A percentile compares a stretch with the other conserved stretches of the same genome.
Conservation (phyloP, 2,797 vertebrate genomes). For the Vultur gryphus region DNA sequence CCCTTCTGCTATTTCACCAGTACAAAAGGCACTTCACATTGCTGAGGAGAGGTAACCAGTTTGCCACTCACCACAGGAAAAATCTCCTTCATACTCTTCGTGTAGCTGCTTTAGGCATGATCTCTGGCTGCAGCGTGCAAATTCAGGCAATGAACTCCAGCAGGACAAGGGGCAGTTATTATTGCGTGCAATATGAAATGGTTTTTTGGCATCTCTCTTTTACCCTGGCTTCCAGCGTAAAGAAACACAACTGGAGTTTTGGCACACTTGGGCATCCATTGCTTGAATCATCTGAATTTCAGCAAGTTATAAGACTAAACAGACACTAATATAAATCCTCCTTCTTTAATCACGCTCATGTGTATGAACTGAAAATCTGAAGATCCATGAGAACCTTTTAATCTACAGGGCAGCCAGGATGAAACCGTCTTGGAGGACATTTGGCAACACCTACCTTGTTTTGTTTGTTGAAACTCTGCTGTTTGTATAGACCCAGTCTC, state of each 20-base stretch:
- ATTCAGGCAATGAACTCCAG: neutral
- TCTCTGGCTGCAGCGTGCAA: neutral
- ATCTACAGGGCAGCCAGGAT: neutral
- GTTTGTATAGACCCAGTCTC: neutral
- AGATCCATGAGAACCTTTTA: neutral
- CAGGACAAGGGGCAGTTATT: neutral
- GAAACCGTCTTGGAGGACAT: neutral
- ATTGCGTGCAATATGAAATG: neutral
- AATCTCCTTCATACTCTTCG: neutral
- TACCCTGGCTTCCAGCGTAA: neutral
- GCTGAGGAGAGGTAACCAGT: neutral
- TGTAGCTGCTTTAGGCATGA: neutral
- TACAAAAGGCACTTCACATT: neutral
- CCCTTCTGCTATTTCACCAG: neutral
- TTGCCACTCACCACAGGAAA: neutral
- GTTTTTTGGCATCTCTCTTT: neutral
- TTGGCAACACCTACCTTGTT: neutral
- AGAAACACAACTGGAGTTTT: neutral
- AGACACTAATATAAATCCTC: neutral
- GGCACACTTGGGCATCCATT: neutral
- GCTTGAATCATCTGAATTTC: neutral
- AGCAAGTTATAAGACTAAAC: neutral
- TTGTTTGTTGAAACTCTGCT: neutral
- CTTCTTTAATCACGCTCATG: neutral
- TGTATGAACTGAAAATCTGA: neutral